Base-by-base conservation (phyloP, 2,888 invertebrate species). In the Philereme transversata region DNA sequence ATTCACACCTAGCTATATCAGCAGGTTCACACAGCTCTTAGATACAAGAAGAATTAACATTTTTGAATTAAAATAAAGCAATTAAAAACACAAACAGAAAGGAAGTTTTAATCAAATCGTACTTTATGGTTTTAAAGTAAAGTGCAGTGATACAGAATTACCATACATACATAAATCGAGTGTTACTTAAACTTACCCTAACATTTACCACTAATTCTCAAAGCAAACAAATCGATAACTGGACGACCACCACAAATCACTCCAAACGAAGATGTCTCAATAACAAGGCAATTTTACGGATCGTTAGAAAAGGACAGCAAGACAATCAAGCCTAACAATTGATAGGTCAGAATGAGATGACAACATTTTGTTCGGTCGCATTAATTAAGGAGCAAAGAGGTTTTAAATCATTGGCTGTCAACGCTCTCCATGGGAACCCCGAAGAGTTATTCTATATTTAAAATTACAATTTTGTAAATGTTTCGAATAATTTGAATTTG, bases 401-500 rank as follows among this genome's bases (percentile, higher is more conserved):
- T 80, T 81, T 73, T 92, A 92, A 91, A 92, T 92, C 91, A 91
- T 90, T 84, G 76, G 81, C 86, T 88, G 91, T 91, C 91, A 81
- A 83, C 90, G 90, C 86, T 78, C 91, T 87, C 91, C 87, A 90
- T 90, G 90, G 91, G 91, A 90, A 90, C 86, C 83, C 86, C 76
- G 77, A 85, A 91, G 91, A 92, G 86, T 90, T 92, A 90, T 92
- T 90, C 90, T 91, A 91, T 90, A 90, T 91, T 91, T 90, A 88
- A 90, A 90, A 89, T 90, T 91, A 90, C 87, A 87, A 86, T 88
- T 88, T 85, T 81, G 89, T 87, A 82, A 87, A 87, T 81, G 84
- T 80, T 84, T 82, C 77, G 85, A 87, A 90, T 90, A 82, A 84
- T 87, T 89, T 83, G 82, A 83, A 86, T 72, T 65, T 61, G 53